Evolutionary conservation across 2,888 invertebrate species (phyloP), one percentile per base, ranked within the genome.

Genomic region (Hermodice carunculata): DNA sequence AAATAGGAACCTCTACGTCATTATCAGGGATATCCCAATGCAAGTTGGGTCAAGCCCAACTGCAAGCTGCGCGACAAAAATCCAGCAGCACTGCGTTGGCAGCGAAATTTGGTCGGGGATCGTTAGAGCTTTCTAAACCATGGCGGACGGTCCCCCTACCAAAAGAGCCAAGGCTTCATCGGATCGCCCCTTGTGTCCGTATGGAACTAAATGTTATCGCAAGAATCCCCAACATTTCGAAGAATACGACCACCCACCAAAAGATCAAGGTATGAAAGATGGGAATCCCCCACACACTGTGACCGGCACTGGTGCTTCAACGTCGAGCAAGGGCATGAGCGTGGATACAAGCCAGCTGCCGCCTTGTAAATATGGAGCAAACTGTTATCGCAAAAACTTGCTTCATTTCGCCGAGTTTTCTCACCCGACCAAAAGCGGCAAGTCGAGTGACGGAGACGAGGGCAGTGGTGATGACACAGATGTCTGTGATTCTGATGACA

Each of bases 361-460:
- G 3, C 70, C 71, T 19, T 81, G 81, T 66, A 78, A 78, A 5
- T 81, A 79, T 61, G 81, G 81, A n/a, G 74, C 75, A 3, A 66
- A 68, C 24, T 81, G 81, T 57, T 80, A 78, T 57, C 68, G 81
- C 26, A 81, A 79, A 66, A 81, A 81, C 61, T 58, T 81, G 34
- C 62, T 81, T 49, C 81, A 81, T 60, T 81, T 78, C 69, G 79
- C 80, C 2, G 80, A 81, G 53, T 80, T 59, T 61, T 77, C 78
- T 2, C 81, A 81, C 53, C 81, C 81, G 4, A 76, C 76, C 0
- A 53, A 37, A 11, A 14, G 52, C 11, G 56, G 19, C 29, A 37
- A 64, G 22, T 51, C 61, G 4, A 46, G 32, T 14, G 54, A 59
- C 14, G 67, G 48, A 6, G 29, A 24, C 1, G 54, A 53, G 37